These are phyloP conservation scores for Pseudomyrmex cubaensis DNA, from an alignment of 1,140 invertebrate genomes.

Conservation along the genomic window DNA sequence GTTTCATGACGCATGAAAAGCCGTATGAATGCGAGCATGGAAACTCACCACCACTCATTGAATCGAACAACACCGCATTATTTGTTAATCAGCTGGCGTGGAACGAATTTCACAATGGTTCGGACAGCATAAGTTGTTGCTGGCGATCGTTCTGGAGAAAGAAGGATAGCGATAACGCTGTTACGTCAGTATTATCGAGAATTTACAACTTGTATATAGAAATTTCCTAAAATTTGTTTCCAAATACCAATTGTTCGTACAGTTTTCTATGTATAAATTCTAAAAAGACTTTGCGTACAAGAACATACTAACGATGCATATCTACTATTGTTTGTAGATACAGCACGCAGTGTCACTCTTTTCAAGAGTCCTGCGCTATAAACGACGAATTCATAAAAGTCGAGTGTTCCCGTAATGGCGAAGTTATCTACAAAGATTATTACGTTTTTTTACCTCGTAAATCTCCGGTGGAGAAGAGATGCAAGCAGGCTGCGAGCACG, in stretches of 20 bases:
- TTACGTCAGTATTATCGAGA: constrained; percentile 75
- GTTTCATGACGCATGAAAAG: constrained; percentile 82
- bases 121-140: constrained; percentile 85
- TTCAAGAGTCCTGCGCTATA: constrained; percentile 81
- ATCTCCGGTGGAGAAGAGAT: constrained; percentile 74
- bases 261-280: neutral
- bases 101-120: constrained; percentile 85
- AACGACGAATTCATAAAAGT: constrained; percentile 88
- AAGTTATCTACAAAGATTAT: constrained; percentile 88
- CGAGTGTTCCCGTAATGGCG: constrained; percentile 85
- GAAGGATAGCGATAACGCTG: constrained; percentile 80
- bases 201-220: neutral
- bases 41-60: constrained; percentile 86
- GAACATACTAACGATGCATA: constrained; percentile 22
- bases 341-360: constrained; percentile 81
- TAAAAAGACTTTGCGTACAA: neutral
- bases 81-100: constrained; percentile 83
- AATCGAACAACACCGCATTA: constrained; percentile 88
- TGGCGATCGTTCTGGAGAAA: constrained; percentile 87
- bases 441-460: constrained; percentile 89
- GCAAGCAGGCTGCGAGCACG: constrained; percentile 41
- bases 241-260: neutral
- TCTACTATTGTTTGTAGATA: constrained; percentile 74
- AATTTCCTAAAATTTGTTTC: neutral
- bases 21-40: constrained; percentile 83